Evolutionary conservation across 2,797 vertebrate species (phyloP).

Genomic region (Tachyglossus aculeatus): DNA sequence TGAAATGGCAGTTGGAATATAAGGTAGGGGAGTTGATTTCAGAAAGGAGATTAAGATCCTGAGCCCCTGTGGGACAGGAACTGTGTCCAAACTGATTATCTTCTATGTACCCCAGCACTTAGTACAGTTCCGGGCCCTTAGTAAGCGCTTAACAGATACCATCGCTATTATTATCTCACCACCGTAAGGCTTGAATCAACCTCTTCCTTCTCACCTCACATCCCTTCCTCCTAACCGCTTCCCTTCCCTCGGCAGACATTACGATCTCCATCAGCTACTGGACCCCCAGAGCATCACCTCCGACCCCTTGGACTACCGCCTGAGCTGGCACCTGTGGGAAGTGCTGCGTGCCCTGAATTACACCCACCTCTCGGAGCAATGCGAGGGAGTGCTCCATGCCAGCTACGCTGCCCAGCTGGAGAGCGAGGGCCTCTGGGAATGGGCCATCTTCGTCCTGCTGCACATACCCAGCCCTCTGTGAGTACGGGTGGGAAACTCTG

Average conservation of each 20-base stretch:
- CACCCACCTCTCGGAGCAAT: slow-evolving; percentile 80
- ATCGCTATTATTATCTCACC: too few relatives aligned
- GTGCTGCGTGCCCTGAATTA: slow-evolving; percentile 89
- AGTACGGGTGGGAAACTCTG: slow-evolving; percentile 15
- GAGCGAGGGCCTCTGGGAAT: slow-evolving; percentile 90
- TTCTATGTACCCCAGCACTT: too few relatives aligned
- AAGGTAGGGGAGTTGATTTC: too few relatives aligned
- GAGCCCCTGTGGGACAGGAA: too few relatives aligned
- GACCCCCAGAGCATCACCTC: slow-evolving; percentile 87
- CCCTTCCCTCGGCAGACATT: slow-evolving; percentile 73
- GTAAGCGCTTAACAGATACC: too few relatives aligned
- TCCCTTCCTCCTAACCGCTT: not conserved
- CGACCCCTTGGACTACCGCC: slow-evolving; percentile 88
- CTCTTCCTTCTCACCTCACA: too few relatives aligned
- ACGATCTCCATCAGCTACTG: slow-evolving; percentile 87
- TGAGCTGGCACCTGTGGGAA: slow-evolving; percentile 96
- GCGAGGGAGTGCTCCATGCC: slow-evolving; percentile 84
- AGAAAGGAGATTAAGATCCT: too few relatives aligned
- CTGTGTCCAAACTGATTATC: too few relatives aligned
- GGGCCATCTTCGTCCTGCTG: slow-evolving; percentile 88
- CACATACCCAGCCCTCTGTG: slow-evolving; percentile 79
- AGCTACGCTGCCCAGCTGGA: slow-evolving; percentile 94
- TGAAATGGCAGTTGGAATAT: too few relatives aligned
- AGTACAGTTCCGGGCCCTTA: too few relatives aligned
- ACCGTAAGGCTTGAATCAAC: too few relatives aligned